Percentiles rank a stretch among this genome's conserved stretches.
Conservation (phyloP, 1,140 invertebrate genomes). For the Ylistrum balloti region DNA sequence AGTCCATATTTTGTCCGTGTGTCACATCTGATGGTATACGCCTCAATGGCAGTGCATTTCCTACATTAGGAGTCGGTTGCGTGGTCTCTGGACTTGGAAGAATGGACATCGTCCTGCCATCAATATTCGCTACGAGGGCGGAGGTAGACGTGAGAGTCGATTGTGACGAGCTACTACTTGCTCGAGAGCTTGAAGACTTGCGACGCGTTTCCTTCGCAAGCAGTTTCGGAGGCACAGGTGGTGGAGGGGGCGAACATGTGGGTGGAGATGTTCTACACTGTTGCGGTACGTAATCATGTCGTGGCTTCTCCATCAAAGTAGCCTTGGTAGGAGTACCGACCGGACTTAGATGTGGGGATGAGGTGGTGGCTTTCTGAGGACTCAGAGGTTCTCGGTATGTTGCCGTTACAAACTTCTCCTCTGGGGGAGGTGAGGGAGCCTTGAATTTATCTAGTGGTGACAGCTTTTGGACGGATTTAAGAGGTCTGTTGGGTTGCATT, state of each 20-base stretch:
- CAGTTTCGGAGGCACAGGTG: constrained; percentile 61
- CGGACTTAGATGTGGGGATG: constrained; percentile 67
- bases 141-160: constrained; percentile 76
- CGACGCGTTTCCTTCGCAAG: constrained; percentile 57
- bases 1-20: constrained; percentile 55
- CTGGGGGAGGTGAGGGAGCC: constrained; percentile 42
- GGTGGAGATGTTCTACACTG: not conserved
- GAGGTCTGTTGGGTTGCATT: constrained; percentile 63
- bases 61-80: not conserved
- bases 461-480: constrained; percentile 52
- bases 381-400: constrained; percentile 74
- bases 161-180: constrained; percentile 73
- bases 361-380: constrained; percentile 59
- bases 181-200: constrained; percentile 70
- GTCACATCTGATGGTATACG: constrained; percentile 61
- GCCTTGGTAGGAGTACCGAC: constrained; percentile 54
- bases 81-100: constrained; percentile 61
- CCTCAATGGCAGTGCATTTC: constrained; percentile 41
- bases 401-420: constrained; percentile 77
- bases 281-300: not conserved
- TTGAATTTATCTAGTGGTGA: constrained; percentile 30
- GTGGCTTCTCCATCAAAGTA: not conserved
- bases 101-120: constrained; percentile 78
- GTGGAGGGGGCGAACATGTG: constrained; percentile 52
- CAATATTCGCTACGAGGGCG: constrained; percentile 76